A percentile compares a stretch with the other conserved stretches of the same genome.
Conservation (phyloP, 2,113 vertebrate genomes). For the Erinaceus europaeus region DNA sequence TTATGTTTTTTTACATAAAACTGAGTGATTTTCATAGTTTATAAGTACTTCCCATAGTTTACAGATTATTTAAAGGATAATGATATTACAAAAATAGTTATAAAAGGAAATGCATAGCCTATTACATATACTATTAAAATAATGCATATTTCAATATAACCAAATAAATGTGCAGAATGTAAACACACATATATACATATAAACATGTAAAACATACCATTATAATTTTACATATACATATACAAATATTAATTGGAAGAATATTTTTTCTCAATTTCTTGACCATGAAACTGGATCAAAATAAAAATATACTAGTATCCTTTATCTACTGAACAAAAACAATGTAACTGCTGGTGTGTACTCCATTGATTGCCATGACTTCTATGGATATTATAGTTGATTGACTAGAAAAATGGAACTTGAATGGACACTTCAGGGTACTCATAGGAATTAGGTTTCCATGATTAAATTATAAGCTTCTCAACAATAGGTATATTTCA, state of each 20-base stretch:
- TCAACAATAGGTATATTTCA: no score
- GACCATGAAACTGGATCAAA: not conserved
- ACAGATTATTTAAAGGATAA: not conserved
- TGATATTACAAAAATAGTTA: not conserved
- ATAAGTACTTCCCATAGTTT: no score
- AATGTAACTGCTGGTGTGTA: not conserved
- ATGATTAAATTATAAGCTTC: not conserved
- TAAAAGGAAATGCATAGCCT: not conserved
- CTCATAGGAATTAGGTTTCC: not conserved
- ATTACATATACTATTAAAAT: no score
- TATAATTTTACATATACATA: not conserved
- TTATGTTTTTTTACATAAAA: not conserved
- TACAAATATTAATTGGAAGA: not conserved
- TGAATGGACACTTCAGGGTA: not conserved
- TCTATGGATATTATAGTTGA: not conserved
- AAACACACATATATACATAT: not conserved
- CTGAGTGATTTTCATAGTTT: not conserved
- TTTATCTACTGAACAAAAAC: not conserved
- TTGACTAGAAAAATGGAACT: not conserved
- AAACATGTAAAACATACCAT: not conserved
- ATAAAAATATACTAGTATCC: not conserved
- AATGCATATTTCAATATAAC: not conserved
- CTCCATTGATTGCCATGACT: not conserved
- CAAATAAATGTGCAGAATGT: not conserved
- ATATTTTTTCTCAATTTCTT: not conserved